Evolutionary conservation across 2,888 invertebrate species (phyloP), one percentile per base, ranked within the genome.

Genomic region (Oscheius onirici): DNA sequence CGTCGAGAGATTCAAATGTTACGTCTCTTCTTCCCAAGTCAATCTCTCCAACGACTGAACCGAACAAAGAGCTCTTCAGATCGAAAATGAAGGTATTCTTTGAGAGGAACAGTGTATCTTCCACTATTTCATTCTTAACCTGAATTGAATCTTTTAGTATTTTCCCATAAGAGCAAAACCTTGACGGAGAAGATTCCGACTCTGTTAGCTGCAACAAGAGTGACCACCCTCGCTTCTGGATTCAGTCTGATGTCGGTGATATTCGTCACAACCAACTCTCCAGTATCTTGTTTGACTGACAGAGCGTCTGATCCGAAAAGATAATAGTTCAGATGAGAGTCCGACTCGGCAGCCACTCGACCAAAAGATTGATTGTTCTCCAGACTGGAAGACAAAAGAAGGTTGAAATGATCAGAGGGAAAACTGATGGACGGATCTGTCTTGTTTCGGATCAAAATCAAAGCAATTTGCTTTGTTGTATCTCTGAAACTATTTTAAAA

Each of bases 291-390:
- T 24, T 63, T n/a, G 15, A 63, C 63, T 13, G 28, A 15, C n/a
- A 63, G 24, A n/a, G 28, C 34, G 17, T 46, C 46, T 1, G 63
- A 63, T n/a, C 63, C 79, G 40, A 77, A 43, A 0, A 79, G 41
- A 54, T 55, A 76, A 51, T 79, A 79, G 1, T 74, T 72, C 3
- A 77, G 57, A 1, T 72, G 69, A 11, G 69, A 68, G 1, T 41
- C 43, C 8, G 79, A 72, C 41, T 79, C 75, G 6, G 79, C 79
- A 1, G 77, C 72, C 0, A 79, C 73, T 46, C 77, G 49, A 10
- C 79, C 79, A 41, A 79, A 77, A 15, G 76, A 75, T 26, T 70
- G 52, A 11, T 24, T 40, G 5, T 52, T 52, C n/a, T 22, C 20
- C 6, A 54, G 41, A 40, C 63, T 46, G 17, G 70, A 70, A n/a